Evolutionary conservation across 1,140 invertebrate species (phyloP), one percentile per base, ranked within the genome.

Genomic region (Aphelenchoides fujianensis): DNA sequence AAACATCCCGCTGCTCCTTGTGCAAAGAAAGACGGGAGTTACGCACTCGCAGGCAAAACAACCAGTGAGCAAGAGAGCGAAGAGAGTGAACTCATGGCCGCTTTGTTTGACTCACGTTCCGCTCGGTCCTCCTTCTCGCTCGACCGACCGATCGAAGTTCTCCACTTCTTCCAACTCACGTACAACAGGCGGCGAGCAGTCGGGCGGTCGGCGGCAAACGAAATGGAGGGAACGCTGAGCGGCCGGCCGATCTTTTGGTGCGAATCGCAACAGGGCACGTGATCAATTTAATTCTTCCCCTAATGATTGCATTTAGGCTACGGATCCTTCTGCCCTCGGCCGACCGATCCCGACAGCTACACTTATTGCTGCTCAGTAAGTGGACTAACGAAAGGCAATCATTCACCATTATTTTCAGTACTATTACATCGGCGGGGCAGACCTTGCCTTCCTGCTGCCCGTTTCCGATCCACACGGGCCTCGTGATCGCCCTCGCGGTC

Each of bases 271-370:
- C n/a, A n/a, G n/a, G n/a, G n/a, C n/a, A n/a, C n/a, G n/a, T n/a
- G n/a, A n/a, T n/a, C n/a, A n/a, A n/a, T n/a, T n/a, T n/a, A n/a
- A n/a, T n/a, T n/a, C n/a, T n/a, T n/a, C n/a, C n/a, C n/a, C n/a
- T n/a, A n/a, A n/a, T n/a, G n/a, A n/a, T n/a, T n/a, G 34, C 32
- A 34, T 69, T 77, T 78, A 77, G 72, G 72, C 2, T 59, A 78
- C 35, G 27, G 2, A 0, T 73, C 68, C 2, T 74, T 70, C 31
- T 74, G 72, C 57, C 72, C 72, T 19, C 72, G 68, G n/a, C 75
- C 72, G 16, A 74, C 71, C 3, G 72, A 74, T 37, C 37, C 32
- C n/a, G 72, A 74, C 36, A 70, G 71, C 9, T 70, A 71, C 31
- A 77, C 32, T 34, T 79, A 70, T 19, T 74, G 72, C 35, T 74